phyloP scores from a whole-genome alignment of 1,140 invertebrate genomes.

The Diploscapter pachys region DNA sequence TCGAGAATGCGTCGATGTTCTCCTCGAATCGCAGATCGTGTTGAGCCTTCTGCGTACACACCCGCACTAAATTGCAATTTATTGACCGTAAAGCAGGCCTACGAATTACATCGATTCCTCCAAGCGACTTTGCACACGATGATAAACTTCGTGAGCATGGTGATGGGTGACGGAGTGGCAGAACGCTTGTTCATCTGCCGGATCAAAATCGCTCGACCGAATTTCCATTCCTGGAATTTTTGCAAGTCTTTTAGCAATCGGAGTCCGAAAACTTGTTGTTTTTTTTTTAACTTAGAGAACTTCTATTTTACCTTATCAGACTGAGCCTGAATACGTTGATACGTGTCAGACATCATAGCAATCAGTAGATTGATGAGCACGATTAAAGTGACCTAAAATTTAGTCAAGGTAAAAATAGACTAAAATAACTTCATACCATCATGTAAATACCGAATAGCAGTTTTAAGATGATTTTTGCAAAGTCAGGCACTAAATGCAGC shows the following conservation, averaged over 20 bases:
- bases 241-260: neutral
- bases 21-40: conserved; percentile 55
- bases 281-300: neutral
- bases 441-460: conserved; percentile 83
- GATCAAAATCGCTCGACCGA: conserved; percentile 94
- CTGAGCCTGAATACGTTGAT: conserved; percentile 94
- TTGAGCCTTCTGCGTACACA: conserved; percentile 58
- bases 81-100: neutral
- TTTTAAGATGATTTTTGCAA: conserved; percentile 64
- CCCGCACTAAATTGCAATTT: conserved; percentile 45
- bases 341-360: conserved; percentile 99
- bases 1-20: conserved; percentile 59
- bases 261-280: conserved; percentile 1
- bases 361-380: conserved; percentile 97
- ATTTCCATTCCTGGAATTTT: conserved; percentile 82
- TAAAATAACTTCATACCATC: conserved; percentile 65
- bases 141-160: conserved; percentile 80
- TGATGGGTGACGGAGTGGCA: conserved; percentile 91
- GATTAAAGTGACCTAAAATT: conserved; percentile 74
- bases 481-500: conserved; percentile 63
- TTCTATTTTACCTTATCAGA: conserved; percentile 74
- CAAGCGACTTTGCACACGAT: conserved; percentile 58
- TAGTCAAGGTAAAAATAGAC: no score
- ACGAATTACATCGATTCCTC: conserved; percentile 45
- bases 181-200: conserved; percentile 96